Evolutionary conservation across 2,797 vertebrate species (phyloP).

Genomic region (Platalea minor): DNA sequence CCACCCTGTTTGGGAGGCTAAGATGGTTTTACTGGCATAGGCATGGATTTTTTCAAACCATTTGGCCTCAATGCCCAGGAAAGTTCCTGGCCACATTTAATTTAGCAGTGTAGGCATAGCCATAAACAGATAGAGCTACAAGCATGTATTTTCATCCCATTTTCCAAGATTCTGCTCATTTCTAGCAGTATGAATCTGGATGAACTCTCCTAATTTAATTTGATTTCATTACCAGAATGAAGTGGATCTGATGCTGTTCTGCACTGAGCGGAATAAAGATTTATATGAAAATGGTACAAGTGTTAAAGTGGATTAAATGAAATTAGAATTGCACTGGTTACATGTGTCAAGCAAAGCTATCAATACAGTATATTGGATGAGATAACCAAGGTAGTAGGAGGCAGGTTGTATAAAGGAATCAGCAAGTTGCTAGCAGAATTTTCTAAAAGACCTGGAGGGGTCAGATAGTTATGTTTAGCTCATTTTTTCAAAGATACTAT

Average conservation of each 20-base stretch:
- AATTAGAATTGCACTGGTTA: background rate
- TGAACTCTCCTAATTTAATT: background rate
- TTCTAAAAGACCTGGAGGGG: background rate
- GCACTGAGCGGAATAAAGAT: background rate
- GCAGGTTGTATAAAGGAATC: background rate
- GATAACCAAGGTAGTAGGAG: background rate
- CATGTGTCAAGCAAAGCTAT: background rate
- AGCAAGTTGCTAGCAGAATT: background rate
- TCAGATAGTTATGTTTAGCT: background rate
- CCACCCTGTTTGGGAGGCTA: background rate
- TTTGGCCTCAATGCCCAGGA: background rate
- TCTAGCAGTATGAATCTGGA: background rate
- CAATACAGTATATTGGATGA: background rate
- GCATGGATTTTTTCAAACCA: background rate
- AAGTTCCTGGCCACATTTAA: background rate
- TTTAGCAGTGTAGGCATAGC: background rate
- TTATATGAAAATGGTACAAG: background rate
- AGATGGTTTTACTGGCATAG: background rate
- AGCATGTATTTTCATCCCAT: background rate
- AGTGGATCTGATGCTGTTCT: background rate
- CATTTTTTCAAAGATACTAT: background rate
- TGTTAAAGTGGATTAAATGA: background rate
- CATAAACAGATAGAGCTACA: background rate
- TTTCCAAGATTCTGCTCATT: background rate
- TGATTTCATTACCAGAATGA: background rate